phyloP scores from a whole-genome alignment of 2,113 vertebrate species.

The Sturnus vulgaris region DNA sequence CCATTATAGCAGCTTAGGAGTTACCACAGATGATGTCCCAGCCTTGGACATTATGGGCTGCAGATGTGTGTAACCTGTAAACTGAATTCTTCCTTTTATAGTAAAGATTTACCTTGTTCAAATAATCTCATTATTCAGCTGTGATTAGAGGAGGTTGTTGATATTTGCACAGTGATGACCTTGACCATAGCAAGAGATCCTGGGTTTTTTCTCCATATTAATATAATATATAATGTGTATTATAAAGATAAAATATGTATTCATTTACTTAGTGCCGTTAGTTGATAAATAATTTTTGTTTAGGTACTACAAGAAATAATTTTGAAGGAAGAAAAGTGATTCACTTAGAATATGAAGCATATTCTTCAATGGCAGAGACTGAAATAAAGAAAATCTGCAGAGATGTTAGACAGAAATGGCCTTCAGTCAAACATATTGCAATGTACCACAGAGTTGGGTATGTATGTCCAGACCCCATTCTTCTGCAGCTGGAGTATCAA shows the following conservation, averaged over 20 bases:
- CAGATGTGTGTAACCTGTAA: neutral
- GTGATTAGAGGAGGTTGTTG: neutral
- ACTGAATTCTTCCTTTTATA: neutral
- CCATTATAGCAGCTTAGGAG: neutral
- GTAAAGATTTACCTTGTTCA: neutral
- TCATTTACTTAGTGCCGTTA: neutral
- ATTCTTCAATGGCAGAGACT: constrained; percentile 85
- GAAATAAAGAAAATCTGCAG: constrained; percentile 85
- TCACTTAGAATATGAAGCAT: constrained; percentile 89
- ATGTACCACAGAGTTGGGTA: constrained; percentile 91
- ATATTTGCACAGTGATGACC: neutral
- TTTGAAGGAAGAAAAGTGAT: constrained; percentile 84
- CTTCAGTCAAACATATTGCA: constrained; percentile 80
- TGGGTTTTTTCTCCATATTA: neutral
- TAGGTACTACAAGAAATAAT: constrained; percentile 88
- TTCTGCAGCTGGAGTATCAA: neutral
- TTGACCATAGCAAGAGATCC: neutral
- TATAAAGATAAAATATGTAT: neutral
- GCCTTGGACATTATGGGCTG: neutral
- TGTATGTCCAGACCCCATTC: neutral
- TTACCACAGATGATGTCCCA: neutral
- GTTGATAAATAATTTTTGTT: neutral
- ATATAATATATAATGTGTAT: neutral
- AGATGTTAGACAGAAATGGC: constrained; percentile 83
- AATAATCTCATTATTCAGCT: neutral